Evolutionary conservation across 2,888 invertebrate species (phyloP), one percentile per base, ranked within the genome.

Genomic region (Dinocampus coccinellae): DNA sequence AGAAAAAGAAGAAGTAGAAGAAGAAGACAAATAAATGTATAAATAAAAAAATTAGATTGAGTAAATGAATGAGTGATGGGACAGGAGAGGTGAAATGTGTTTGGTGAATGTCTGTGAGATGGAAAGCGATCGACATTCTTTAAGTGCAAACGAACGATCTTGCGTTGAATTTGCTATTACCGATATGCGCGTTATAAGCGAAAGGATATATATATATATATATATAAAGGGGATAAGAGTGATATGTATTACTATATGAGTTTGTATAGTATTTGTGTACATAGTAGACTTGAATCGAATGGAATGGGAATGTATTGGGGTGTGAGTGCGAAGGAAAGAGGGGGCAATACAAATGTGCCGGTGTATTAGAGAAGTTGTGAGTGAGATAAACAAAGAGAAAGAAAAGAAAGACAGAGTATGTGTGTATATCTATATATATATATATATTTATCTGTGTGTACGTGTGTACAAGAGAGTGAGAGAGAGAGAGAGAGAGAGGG

Each of bases 261-360:
- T 55, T 66, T n/a, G 1, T 16, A 33, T 16, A 6, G 20, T 58
- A 33, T 11, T 26, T 11, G 3, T 22, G 58, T 26, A 39, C 6
- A 24, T 34, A 10, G 26, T 13, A 55, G 36, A 66, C 24, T 52
- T 26, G 75, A 58, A 36, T 68, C 60, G 72, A 70, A 72, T 29
- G 72, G 65, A 73, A 74, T 67, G 70, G 70, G 74, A 76, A 72
- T 76, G 72, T 73, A 70, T 74, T 67, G 68, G 73, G 66, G 65
- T 70, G 65, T 65, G 52, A 57, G 63, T 69, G 68, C 63, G 58
- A 74, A 47, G 67, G 70, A 53, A 57, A 16, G 60, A 69, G 62
- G 63, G 70, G 61, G 69, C 70, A 61, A 60, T 61, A 16, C 16
- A n/a, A 16, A 16, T n/a, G 47, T 20, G 16, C 70, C 7, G 3